Evolutionary conservation across 2,113 vertebrate genomes (phyloP).

Genomic region (Hippopotamus amphibius): DNA sequence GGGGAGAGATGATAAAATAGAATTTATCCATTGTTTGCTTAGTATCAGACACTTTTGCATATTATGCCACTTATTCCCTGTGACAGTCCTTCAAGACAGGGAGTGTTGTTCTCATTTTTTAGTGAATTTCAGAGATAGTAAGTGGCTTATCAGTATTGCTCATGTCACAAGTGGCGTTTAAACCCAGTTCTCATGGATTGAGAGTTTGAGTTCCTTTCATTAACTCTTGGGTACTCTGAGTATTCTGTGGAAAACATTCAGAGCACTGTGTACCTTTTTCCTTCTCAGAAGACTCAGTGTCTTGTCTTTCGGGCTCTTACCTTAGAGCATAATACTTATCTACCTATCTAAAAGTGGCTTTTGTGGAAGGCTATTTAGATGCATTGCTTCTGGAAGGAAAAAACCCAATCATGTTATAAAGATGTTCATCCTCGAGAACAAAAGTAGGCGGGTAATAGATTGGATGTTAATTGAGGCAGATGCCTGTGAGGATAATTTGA

Average conservation of each 20-base stretch:
- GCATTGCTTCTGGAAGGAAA: constrained; percentile 56
- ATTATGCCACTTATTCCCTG: neutral
- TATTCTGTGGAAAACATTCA: neutral
- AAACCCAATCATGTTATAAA: constrained; percentile 15
- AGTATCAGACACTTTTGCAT: neutral
- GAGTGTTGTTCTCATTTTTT: neutral
- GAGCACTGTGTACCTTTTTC: neutral
- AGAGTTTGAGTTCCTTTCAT: neutral
- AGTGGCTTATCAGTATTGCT: neutral
- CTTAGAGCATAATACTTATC: constrained; percentile 20
- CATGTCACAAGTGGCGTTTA: neutral
- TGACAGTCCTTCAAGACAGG: neutral
- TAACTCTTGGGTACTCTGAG: neutral
- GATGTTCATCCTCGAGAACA: constrained; percentile 63
- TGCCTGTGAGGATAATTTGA: constrained; percentile 63
- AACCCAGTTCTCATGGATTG: neutral
- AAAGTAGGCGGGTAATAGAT: constrained; percentile 52
- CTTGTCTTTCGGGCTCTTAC: neutral
- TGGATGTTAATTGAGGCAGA: constrained; percentile 62
- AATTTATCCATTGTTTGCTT: neutral
- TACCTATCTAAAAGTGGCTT: constrained; percentile 28
- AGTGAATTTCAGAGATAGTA: neutral
- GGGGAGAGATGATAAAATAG: neutral
- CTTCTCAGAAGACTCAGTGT: neutral
- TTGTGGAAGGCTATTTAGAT: constrained; percentile 53